These are phyloP conservation scores for Pasiphila rectangulata DNA, from an alignment of 2,888 invertebrate species.

Conservation along the genomic window DNA sequence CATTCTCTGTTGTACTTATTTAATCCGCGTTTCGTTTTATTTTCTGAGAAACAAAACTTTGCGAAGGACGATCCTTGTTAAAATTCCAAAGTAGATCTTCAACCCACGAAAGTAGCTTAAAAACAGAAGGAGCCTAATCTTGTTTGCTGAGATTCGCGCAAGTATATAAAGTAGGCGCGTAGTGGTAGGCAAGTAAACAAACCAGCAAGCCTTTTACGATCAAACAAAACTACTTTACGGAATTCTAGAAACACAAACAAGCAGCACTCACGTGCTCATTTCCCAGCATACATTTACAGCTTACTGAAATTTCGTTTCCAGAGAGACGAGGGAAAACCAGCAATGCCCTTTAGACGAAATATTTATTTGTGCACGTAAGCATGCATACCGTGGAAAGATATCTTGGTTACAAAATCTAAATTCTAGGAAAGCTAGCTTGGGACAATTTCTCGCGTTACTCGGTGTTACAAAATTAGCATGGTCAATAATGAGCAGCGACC, in stretches of 20 bases:
- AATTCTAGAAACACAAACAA: slow-evolving; percentile 22
- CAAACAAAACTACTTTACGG: slow-evolving; percentile 16
- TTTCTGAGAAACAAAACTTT: slow-evolving; percentile 1
- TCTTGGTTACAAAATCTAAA: slow-evolving; percentile 16
- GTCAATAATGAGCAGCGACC: slow-evolving; percentile 28
- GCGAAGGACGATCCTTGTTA: background rate
- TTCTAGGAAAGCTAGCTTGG: slow-evolving; percentile 3
- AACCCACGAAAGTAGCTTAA: slow-evolving; percentile 8
- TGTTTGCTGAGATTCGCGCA: slow-evolving; percentile 10
- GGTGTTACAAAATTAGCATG: slow-evolving; percentile 29
- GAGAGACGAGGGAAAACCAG: slow-evolving; percentile 20
- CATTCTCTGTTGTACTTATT: background rate
- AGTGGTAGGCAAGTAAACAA: slow-evolving; percentile 2
- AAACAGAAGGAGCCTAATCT: slow-evolving; percentile 5
- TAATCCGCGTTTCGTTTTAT: slow-evolving; percentile 3
- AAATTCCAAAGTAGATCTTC: slow-evolving; percentile 4
- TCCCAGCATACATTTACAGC: slow-evolving; percentile 23
- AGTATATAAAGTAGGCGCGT: slow-evolving; percentile 1
- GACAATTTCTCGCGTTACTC: slow-evolving; percentile 17
- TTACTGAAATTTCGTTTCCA: slow-evolving; percentile 22
- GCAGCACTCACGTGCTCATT: slow-evolving; percentile 20
- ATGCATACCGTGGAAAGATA: slow-evolving; percentile 12
- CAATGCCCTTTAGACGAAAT: slow-evolving; percentile 21
- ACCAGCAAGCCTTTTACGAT: slow-evolving; percentile 11
- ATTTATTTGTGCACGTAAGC: slow-evolving; percentile 28